Conservation (phyloP, 2,888 invertebrate species). For the Megalurothrips usitatus region DNA sequence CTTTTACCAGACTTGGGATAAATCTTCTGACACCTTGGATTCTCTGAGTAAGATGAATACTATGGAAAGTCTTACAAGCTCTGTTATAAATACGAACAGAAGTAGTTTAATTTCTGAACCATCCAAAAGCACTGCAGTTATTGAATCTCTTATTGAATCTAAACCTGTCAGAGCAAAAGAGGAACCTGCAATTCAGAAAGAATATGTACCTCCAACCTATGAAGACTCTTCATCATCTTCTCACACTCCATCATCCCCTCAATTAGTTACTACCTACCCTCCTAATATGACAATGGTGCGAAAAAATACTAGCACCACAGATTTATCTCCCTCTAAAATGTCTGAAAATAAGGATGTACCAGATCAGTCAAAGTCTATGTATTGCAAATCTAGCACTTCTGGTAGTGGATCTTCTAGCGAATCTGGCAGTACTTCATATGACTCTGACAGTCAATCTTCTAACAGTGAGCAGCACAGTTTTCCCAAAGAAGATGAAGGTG, state of each 20-base stretch:
- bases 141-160: not conserved
- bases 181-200: not conserved
- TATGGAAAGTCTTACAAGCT: not conserved
- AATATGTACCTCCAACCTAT: not conserved
- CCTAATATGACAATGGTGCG: too few relatives aligned
- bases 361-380: not conserved
- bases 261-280: not conserved
- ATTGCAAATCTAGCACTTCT: not conserved
- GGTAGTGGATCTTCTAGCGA: not conserved
- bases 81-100: not conserved
- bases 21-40: not conserved
- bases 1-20: not conserved
- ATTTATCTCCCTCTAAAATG: too few relatives aligned
- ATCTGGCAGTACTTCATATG: not conserved
- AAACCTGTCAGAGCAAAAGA: not conserved
- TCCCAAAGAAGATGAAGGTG: not conserved
- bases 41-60: not conserved
- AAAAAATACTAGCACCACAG: too few relatives aligned
- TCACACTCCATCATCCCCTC: not conserved
- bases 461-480: not conserved
- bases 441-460: constrained; percentile 7
- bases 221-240: not conserved
- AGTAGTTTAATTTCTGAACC: not conserved
- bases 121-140: not conserved
- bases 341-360: too few relatives aligned